phyloP scores from a whole-genome alignment of 1,140 invertebrate genomes.

The Diachasma alloeum region DNA sequence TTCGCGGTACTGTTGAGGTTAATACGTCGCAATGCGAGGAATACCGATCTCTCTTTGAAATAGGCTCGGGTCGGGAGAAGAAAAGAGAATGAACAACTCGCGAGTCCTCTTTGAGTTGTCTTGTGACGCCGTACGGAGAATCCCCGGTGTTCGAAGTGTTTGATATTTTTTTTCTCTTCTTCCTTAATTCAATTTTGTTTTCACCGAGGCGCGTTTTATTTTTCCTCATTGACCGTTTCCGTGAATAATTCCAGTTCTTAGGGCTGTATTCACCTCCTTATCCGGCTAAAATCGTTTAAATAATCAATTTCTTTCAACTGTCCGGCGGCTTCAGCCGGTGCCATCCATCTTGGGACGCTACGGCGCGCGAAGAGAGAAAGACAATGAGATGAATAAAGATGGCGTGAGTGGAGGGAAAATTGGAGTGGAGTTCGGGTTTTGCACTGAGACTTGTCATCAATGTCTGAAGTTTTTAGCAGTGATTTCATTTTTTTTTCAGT shows the following conservation, averaged over 20 bases:
- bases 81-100: background rate
- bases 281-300: constrained; percentile 3
- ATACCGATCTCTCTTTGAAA: constrained; percentile 27
- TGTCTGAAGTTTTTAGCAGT: background rate
- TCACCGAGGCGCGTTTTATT: background rate
- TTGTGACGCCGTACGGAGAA: constrained; percentile 4
- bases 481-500: too few relatives aligned
- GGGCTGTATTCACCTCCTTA: background rate
- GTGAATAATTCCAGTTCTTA: constrained; percentile 8
- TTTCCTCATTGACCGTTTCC: constrained; percentile 9
- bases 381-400: background rate
- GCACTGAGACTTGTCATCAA: background rate
- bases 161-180: background rate
- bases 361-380: background rate
- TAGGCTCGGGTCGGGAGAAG: background rate
- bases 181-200: background rate
- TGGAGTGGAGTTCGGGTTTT: background rate
- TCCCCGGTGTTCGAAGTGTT: background rate
- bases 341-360: background rate
- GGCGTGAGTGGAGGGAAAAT: background rate
- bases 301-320: background rate
- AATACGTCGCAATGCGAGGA: constrained; percentile 4
- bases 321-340: background rate
- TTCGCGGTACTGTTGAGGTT: constrained; percentile 17
- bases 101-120: background rate